phyloP scores from a whole-genome alignment of 2,797 vertebrate species.

The Poecile montanus region DNA sequence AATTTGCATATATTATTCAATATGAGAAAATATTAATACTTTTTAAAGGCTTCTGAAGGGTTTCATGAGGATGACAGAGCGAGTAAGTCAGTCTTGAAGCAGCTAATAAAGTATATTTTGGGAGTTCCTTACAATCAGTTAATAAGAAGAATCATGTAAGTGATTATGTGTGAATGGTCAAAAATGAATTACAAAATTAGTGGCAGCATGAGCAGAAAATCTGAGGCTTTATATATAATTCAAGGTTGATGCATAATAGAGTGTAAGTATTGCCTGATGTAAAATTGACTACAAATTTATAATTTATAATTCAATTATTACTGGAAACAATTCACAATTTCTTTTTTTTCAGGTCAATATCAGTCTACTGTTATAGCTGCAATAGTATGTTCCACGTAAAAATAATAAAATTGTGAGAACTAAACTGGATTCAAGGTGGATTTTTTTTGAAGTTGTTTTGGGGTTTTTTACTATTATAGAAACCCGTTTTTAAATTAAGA shows the following conservation, averaged over 20 bases:
- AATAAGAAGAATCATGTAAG: background rate
- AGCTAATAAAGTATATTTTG: background rate
- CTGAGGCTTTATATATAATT: background rate
- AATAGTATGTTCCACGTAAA: background rate
- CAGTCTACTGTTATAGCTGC: background rate
- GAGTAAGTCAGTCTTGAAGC: background rate
- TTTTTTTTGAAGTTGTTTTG: background rate
- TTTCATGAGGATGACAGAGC: background rate
- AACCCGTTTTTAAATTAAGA: background rate
- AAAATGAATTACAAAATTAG: background rate
- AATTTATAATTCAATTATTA: background rate
- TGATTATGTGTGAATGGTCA: background rate
- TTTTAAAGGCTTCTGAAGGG: background rate
- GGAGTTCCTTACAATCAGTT: background rate
- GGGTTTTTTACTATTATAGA: background rate
- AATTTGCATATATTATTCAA: slow-evolving; percentile 14
- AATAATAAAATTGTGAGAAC: background rate
- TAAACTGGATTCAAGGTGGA: background rate
- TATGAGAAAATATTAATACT: background rate
- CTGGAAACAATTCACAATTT: background rate
- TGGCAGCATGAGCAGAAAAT: background rate
- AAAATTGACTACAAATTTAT: background rate
- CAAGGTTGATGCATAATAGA: background rate
- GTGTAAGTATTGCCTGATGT: background rate
- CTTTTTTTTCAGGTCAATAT: background rate